Evolutionary conservation across 2,888 invertebrate species (phyloP).

Genomic region (Pterostichus madidus): DNA sequence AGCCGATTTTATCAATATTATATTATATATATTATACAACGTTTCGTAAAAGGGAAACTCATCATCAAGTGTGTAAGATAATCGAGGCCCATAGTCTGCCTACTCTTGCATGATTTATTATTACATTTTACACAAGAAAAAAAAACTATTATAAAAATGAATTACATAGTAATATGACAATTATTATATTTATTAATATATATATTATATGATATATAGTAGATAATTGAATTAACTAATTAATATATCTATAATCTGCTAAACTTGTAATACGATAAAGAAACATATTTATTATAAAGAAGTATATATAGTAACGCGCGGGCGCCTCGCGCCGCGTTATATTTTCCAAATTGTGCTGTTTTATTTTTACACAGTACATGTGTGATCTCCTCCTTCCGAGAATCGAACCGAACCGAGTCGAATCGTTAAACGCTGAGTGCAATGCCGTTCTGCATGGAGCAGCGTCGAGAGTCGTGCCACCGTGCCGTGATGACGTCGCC

Average conservation of each 20-base stretch:
- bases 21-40: conserved; percentile 62
- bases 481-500: background rate
- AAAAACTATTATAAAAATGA: conserved; percentile 74
- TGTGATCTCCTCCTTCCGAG: conserved; percentile 70
- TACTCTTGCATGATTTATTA: conserved; percentile 76
- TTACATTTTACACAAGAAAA: conserved; percentile 76
- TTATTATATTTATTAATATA: conserved; percentile 74
- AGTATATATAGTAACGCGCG: conserved; percentile 61
- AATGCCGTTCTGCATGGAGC: background rate
- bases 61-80: conserved; percentile 70
- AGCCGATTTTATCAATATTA: conserved; percentile 65
- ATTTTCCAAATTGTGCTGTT: conserved; percentile 66
- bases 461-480: background rate
- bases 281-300: conserved; percentile 74
- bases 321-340: conserved; percentile 54
- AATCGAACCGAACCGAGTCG: conserved; percentile 11
- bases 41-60: conserved; percentile 63
- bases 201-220: conserved; percentile 73
- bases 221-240: conserved; percentile 74
- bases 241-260: conserved; percentile 77
- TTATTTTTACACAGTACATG: conserved; percentile 69
- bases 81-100: conserved; percentile 76
- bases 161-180: conserved; percentile 72
- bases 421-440: background rate
- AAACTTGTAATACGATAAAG: conserved; percentile 76